These are phyloP conservation scores for Notechis scutatus DNA, from an alignment of 2,113 vertebrate species.

Conservation along the genomic window DNA sequence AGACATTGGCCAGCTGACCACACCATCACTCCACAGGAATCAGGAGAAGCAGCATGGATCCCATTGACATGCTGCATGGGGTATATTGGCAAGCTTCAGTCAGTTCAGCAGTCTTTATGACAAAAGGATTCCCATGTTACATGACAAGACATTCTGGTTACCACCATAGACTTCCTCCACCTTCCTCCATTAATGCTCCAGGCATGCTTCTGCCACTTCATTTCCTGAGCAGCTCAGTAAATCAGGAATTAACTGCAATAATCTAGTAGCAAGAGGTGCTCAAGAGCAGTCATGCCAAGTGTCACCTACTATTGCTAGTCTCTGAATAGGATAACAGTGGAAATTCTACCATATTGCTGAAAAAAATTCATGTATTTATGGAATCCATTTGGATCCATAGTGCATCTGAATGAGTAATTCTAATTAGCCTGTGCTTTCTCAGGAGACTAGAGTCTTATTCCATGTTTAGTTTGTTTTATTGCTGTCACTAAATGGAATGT, in stretches of 20 bases:
- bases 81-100: not conserved
- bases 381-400: not conserved
- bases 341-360: not conserved
- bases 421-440: not conserved
- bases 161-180: not conserved
- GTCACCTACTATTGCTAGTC: not conserved
- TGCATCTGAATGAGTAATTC: not conserved
- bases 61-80: not conserved
- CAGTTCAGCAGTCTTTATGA: not conserved
- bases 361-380: not conserved
- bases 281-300: not conserved
- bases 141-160: not conserved
- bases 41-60: not conserved
- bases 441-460: not conserved
- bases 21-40: not conserved
- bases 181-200: not conserved
- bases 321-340: not conserved
- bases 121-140: not conserved
- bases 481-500: not conserved
- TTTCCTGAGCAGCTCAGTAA: not conserved
- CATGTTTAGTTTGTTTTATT: not conserved
- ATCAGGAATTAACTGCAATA: not conserved
- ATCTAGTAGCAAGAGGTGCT: not conserved
- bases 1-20: not conserved
- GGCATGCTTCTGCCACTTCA: not conserved